Evolutionary conservation across 2,797 vertebrate genomes (phyloP), one percentile per base, ranked within the genome.

Genomic region (Sebastes variabilis): DNA sequence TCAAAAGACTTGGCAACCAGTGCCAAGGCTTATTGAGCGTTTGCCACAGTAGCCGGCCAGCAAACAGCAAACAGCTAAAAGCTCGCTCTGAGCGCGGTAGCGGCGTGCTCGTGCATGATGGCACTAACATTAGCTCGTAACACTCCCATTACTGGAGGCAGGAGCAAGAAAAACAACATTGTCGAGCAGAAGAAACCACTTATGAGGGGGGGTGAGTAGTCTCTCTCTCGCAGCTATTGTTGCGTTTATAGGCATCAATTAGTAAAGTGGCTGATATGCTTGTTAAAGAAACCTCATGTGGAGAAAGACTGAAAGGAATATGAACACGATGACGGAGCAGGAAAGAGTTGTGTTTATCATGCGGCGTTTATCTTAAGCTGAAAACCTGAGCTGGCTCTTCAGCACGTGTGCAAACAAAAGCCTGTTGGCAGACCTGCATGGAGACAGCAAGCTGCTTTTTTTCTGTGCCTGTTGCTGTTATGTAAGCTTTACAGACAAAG

Each of bases 401-500:
- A 81, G 88, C 87, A 70, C 74, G 81, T 88, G 89, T 42, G 79
- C 69, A 85, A 86, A 92, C 85, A 93, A 89, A 87, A 83, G 80
- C 62, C 58, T 52, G 83, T 70, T 88, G 87, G 81, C 90, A 88
- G 87, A 81, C 71, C 12, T 32, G 81, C 75, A 66, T 3, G n/a
- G 73, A 88, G 81, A 85, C 76, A 14, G 77, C 29, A 3, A 71
- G 83, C 66, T 54, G 78, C 52, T 58, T 58, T 77, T 67, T 67
- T 30, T 79, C 18, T 16, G 64, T 58, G 67, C 67, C 82, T 25
- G 38, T 80, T 58, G 55, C n/a, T 30, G 36, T 90, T 91, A 81
- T 20, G 69, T 86, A 92, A 93, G 60, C n/a, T 66, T 66, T 29
- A 82, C 70, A 84, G 81, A 89, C 88, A 87, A 69, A 85, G 88